phyloP scores from a whole-genome alignment of 2,113 vertebrate species.

The Tragelaphus imberbis region DNA sequence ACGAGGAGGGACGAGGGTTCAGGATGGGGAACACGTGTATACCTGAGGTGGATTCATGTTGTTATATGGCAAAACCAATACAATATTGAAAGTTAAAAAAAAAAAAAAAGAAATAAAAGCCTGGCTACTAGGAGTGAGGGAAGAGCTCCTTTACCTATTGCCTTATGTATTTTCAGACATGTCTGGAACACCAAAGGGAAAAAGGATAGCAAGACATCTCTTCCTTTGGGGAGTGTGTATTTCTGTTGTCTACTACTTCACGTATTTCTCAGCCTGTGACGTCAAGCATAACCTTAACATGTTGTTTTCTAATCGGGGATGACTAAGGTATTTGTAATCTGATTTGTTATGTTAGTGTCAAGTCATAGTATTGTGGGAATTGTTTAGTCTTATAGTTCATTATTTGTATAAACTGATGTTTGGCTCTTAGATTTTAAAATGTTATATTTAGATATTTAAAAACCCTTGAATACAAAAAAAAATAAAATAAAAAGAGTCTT shows the following conservation, averaged over 20 bases:
- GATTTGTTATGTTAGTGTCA: background rate
- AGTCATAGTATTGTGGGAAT: background rate
- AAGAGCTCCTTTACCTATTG: background rate
- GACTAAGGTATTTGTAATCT: background rate
- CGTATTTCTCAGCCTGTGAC: background rate
- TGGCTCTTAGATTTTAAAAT: background rate
- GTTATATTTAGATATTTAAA: background rate
- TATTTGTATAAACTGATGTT: background rate
- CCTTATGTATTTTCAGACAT: background rate
- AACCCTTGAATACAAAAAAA: background rate
- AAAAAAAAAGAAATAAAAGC: background rate
- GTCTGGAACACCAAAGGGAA: background rate
- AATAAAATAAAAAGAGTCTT: too few relatives aligned
- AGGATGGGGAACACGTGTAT: too few relatives aligned
- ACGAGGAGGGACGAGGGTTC: too few relatives aligned
- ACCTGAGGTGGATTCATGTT: too few relatives aligned
- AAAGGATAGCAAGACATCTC: background rate
- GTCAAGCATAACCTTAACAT: background rate
- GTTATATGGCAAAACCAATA: too few relatives aligned
- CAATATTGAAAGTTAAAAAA: too few relatives aligned
- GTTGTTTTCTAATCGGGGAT: background rate
- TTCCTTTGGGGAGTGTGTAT: background rate
- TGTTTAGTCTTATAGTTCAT: background rate
- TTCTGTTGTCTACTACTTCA: background rate
- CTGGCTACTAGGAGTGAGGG: background rate